A percentile compares a stretch with the other conserved stretches of the same genome.
Conservation (phyloP, 2,113 vertebrate genomes). For the Lepisosteus osseus region DNA sequence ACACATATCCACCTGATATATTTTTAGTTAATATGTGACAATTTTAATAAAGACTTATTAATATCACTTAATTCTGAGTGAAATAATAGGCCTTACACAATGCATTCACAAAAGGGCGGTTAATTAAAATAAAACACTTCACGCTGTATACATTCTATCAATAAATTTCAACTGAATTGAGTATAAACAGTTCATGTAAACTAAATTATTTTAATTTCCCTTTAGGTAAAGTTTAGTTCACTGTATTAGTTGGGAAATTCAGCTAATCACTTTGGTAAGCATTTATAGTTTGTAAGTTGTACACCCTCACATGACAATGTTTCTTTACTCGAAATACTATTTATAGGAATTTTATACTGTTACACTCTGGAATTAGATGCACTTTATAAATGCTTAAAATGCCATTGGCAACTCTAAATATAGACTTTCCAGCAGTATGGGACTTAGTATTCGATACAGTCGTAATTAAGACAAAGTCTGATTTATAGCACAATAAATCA, state of each 20-base stretch:
- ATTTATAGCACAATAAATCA: conserved; percentile 9
- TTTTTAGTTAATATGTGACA: conserved; percentile 2
- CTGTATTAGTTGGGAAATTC: conserved; percentile 4
- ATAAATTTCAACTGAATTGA: background rate
- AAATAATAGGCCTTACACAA: too few relatives aligned
- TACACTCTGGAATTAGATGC: conserved; percentile 17
- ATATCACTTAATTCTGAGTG: background rate
- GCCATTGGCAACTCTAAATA: conserved; percentile 24
- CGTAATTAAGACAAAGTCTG: conserved; percentile 15
- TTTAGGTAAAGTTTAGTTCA: background rate
- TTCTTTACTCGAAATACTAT: conserved; percentile 23
- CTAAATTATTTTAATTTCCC: conserved; percentile 8
- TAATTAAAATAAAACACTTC: conserved; percentile 6
- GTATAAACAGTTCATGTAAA: background rate
- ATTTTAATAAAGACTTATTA: conserved; percentile 12
- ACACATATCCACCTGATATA: background rate
- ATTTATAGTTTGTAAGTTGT: conserved; percentile 6
- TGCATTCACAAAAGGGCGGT: background rate
- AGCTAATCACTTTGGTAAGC: background rate
- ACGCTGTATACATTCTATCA: background rate
- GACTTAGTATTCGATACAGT: conserved; percentile 15
- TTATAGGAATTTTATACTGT: conserved; percentile 19
- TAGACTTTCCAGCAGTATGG: conserved; percentile 20
- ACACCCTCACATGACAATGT: conserved; percentile 10
- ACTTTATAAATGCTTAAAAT: conserved; percentile 7